phyloP scores from a whole-genome alignment of 2,113 vertebrate species.

The Crotalus viridis region DNA sequence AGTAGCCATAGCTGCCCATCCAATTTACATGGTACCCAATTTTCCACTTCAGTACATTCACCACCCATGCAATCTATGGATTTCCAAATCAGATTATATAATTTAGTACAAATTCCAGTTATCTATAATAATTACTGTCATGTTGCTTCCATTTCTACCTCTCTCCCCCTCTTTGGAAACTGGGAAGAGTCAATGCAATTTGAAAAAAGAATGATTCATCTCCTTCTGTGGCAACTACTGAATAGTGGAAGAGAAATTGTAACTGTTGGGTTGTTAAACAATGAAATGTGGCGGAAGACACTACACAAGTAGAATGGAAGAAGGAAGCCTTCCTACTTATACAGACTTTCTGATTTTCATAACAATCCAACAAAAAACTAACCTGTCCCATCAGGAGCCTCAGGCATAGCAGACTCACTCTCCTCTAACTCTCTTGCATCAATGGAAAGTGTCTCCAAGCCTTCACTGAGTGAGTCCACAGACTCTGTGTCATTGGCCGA shows the following conservation, averaged over 20 bases:
- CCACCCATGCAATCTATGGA: not conserved
- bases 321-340: not conserved
- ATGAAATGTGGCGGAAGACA: not conserved
- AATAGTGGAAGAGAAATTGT: constrained; percentile 12
- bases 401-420: constrained; percentile 70
- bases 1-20: not conserved
- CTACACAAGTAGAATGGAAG: not conserved
- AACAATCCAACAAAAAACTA: constrained; percentile 15
- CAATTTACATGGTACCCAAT: not conserved
- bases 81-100: not conserved
- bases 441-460: constrained; percentile 85
- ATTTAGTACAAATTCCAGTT: not conserved
- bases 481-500: constrained; percentile 83
- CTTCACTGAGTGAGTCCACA: constrained; percentile 89
- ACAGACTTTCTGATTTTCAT: fast-evolving
- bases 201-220: not conserved
- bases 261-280: constrained; percentile 9
- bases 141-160: not conserved
- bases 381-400: constrained; percentile 73
- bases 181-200: not conserved
- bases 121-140: not conserved
- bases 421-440: constrained; percentile 86
- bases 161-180: not conserved
- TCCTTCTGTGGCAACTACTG: not conserved
- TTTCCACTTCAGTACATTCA: not conserved